Evolutionary conservation across 1,140 invertebrate genomes (phyloP).

Genomic region (Trichonephila clavipes): DNA sequence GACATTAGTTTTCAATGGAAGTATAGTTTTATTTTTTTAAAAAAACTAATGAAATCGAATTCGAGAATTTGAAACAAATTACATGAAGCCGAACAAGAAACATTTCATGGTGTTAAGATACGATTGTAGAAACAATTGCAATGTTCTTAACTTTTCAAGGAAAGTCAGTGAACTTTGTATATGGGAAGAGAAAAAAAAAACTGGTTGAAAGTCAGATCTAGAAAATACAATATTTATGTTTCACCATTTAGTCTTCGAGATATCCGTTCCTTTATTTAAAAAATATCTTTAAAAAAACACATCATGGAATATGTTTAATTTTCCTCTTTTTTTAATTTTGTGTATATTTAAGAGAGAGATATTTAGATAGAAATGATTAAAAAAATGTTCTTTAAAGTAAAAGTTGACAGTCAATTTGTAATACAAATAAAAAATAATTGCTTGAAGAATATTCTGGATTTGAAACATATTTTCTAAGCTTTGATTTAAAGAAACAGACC

Average conservation of each 20-base stretch:
- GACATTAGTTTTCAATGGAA: slow-evolving; percentile 3
- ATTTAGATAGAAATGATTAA: no score
- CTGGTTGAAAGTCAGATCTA: background rate
- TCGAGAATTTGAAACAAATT: background rate
- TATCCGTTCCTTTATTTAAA: no score
- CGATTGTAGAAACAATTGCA: background rate
- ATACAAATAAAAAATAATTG: no score
- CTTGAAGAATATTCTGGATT: no score
- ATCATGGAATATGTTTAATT: no score
- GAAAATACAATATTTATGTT: background rate
- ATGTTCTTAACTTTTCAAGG: background rate
- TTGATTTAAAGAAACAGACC: no score
- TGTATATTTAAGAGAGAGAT: no score
- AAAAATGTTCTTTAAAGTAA: no score
- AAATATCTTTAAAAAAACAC: no score
- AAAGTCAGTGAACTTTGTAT: background rate
- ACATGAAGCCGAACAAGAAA: background rate
- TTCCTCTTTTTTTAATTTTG: no score
- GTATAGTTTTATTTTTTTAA: background rate
- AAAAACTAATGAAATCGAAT: background rate
- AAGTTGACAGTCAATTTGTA: no score
- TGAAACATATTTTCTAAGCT: no score
- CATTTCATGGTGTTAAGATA: background rate
- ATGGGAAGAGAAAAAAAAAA: background rate
- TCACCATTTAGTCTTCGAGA: background rate